A percentile compares a stretch with the other conserved stretches of the same genome.
Evolutionary conservation across 2,113 vertebrate species (phyloP).

Genomic region (Menidia beryllina): DNA sequence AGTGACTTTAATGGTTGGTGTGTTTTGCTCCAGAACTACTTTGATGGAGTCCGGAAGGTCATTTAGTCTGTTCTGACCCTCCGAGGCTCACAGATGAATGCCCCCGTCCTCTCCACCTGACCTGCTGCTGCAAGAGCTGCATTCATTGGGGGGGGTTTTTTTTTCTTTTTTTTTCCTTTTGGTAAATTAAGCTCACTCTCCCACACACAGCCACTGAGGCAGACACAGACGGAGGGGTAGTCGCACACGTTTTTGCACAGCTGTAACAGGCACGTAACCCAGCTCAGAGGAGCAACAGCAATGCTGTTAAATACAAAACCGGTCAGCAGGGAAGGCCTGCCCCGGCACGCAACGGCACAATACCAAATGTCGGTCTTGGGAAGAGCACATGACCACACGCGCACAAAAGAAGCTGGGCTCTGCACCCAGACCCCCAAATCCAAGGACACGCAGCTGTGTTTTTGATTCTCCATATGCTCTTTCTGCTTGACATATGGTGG

Average conservation of each 20-base stretch:
- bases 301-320: slow-evolving; percentile 64
- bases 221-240: background rate
- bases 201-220: slow-evolving; percentile 19
- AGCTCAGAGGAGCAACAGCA: slow-evolving; percentile 52
- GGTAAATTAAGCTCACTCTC: slow-evolving; percentile 62
- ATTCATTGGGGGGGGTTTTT: slow-evolving; percentile 59
- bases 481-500: slow-evolving; percentile 1
- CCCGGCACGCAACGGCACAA: slow-evolving; percentile 19
- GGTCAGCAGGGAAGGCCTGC: slow-evolving; percentile 54
- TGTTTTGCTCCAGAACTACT: slow-evolving; percentile 58
- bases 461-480: slow-evolving; percentile 8
- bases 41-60: slow-evolving; percentile 63
- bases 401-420: slow-evolving; percentile 13
- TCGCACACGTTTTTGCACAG: slow-evolving; percentile 45
- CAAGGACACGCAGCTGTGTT: slow-evolving; percentile 38
- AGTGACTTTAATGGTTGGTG: slow-evolving; percentile 50
- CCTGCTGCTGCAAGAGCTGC: slow-evolving; percentile 58
- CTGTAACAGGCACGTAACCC: slow-evolving; percentile 51
- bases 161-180: too few relatives aligned
- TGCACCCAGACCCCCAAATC: background rate
- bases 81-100: slow-evolving; percentile 70
- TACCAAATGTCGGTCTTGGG: slow-evolving; percentile 45
- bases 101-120: slow-evolving; percentile 63
- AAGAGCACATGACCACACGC: slow-evolving; percentile 13
- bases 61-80: slow-evolving; percentile 61